phyloP scores from a whole-genome alignment of 2,888 invertebrate species.

The Eulithis testata region DNA sequence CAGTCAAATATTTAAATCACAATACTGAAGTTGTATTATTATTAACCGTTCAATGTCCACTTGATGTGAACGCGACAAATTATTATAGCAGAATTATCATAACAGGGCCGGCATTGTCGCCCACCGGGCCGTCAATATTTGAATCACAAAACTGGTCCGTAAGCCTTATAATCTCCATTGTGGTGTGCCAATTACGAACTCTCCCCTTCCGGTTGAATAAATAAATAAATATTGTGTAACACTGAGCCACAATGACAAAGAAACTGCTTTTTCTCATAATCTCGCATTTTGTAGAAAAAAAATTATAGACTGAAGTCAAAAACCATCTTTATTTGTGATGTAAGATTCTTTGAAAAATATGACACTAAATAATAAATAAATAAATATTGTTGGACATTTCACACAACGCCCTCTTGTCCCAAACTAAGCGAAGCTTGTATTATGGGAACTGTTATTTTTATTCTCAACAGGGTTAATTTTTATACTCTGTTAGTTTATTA shows the following conservation, averaged over 20 bases:
- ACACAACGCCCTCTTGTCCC: too few relatives aligned
- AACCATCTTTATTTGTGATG: background rate
- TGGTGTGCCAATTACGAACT: slow-evolving; percentile 78
- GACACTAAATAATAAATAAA: too few relatives aligned
- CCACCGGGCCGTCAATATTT: slow-evolving; percentile 73
- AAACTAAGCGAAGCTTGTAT: too few relatives aligned
- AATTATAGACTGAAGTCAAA: slow-evolving; percentile 7
- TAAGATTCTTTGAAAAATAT: background rate
- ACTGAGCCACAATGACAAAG: slow-evolving; percentile 49
- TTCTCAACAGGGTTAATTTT: too few relatives aligned
- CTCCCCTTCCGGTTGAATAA: slow-evolving; percentile 82
- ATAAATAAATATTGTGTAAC: slow-evolving; percentile 76
- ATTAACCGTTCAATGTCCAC: slow-evolving; percentile 47
- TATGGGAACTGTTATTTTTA: too few relatives aligned
- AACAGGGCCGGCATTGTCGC: slow-evolving; percentile 75
- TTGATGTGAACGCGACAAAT: slow-evolving; percentile 60
- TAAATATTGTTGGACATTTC: too few relatives aligned
- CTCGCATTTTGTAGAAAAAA: slow-evolving; percentile 36
- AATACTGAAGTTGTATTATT: slow-evolving; percentile 37
- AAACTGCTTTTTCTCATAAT: slow-evolving; percentile 49
- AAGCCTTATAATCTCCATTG: slow-evolving; percentile 82
- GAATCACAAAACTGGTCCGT: slow-evolving; percentile 79
- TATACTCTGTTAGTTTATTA: too few relatives aligned
- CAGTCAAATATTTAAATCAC: slow-evolving; percentile 26
- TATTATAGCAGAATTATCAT: slow-evolving; percentile 80